phyloP scores from a whole-genome alignment of 2,888 invertebrate genomes.

The Cephus runcator region DNA sequence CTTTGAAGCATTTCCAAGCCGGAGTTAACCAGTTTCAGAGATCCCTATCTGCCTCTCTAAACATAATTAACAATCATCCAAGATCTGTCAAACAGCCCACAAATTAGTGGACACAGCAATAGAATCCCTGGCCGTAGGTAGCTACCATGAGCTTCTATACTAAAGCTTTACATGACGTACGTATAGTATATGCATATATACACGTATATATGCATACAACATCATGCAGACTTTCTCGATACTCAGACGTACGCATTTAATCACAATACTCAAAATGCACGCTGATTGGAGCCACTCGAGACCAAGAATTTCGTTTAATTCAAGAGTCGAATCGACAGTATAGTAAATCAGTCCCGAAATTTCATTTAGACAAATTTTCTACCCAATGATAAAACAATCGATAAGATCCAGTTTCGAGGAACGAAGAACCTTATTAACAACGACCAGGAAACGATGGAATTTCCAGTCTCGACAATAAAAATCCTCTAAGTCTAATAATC shows the following conservation, averaged over 20 bases:
- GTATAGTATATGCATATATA: too few relatives aligned
- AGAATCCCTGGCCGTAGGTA: constrained; percentile 18
- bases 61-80: constrained; percentile 63
- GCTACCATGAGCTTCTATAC: constrained; percentile 3
- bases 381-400: not conserved
- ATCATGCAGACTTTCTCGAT: not conserved
- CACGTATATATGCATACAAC: too few relatives aligned
- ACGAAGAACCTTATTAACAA: not conserved
- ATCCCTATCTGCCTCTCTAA: constrained; percentile 42
- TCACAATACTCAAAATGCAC: not conserved
- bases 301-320: not conserved
- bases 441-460: not conserved
- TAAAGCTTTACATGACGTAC: constrained; percentile 19
- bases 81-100: constrained; percentile 60
- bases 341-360: not conserved
- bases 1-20: constrained; percentile 29
- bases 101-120: constrained; percentile 56
- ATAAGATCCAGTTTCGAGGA: not conserved
- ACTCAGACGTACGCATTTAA: not conserved
- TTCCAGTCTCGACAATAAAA: not conserved
- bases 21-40: constrained; percentile 6
- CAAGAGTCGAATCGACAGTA: not conserved
- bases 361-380: not conserved
- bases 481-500: not conserved
- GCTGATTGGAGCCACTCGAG: not conserved